phyloP scores from a whole-genome alignment of 1,140 invertebrate genomes.

The Drosophila bocki region DNA sequence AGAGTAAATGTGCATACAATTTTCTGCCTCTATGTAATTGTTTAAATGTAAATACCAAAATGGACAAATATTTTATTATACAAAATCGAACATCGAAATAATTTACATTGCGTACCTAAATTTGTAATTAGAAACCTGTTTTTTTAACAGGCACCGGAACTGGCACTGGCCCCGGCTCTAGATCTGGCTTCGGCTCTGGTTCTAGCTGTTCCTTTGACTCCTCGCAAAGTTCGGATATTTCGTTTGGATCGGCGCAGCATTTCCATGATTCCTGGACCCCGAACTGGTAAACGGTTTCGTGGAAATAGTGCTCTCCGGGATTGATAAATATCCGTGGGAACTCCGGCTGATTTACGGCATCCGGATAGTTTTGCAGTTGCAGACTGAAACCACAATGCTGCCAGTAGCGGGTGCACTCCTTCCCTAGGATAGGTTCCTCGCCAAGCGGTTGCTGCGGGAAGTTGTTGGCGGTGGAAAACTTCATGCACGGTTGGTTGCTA shows the following conservation, averaged over 20 bases:
- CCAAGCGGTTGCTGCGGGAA: conserved; percentile 86
- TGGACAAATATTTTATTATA: neutral
- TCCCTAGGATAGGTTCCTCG: conserved; percentile 87
- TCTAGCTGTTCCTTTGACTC: neutral
- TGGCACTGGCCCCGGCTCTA: neutral
- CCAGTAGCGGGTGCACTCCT: conserved; percentile 87
- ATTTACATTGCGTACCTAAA: neutral
- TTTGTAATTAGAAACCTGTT: neutral
- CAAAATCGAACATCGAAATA: neutral
- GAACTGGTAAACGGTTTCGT: conserved; percentile 84
- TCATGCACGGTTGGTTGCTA: conserved; percentile 94
- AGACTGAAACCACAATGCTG: conserved; percentile 26
- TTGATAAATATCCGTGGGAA: conserved; percentile 85
- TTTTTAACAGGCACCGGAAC: too few species aligned
- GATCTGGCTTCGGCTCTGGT: neutral
- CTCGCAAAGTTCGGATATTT: neutral
- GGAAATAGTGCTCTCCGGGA: conserved; percentile 91
- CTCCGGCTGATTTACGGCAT: conserved; percentile 92
- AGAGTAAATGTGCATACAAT: neutral
- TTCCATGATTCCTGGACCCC: conserved; percentile 38
- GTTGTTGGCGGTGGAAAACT: conserved; percentile 93
- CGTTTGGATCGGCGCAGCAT: conserved; percentile 27
- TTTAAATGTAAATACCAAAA: neutral
- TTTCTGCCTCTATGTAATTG: neutral
- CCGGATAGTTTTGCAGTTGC: conserved; percentile 71